These are phyloP conservation scores for Sesamia inferens DNA, from an alignment of 2,888 invertebrate genomes.

Conservation along the genomic window DNA sequence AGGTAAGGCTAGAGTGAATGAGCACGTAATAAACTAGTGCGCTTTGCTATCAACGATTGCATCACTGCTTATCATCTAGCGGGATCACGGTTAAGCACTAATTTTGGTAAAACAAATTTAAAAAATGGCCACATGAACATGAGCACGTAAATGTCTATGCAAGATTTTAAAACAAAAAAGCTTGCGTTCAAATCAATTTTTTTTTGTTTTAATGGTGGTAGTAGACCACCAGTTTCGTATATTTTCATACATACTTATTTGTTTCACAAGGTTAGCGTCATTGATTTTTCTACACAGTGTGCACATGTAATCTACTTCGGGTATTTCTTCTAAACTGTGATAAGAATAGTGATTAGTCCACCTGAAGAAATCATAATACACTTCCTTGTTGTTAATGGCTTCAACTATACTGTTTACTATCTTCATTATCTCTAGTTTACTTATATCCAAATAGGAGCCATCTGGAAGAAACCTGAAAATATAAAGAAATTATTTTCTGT, in stretches of 20 bases:
- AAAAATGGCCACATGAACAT: no score
- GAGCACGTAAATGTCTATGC: no score
- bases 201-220: no score
- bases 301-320: slow-evolving; percentile 60
- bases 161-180: no score
- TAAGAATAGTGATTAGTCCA: slow-evolving; percentile 72
- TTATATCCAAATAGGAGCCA: slow-evolving; percentile 62
- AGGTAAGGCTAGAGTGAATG: no score
- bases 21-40: no score
- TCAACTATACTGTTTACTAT: slow-evolving; percentile 59
- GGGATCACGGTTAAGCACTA: no score
- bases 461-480: slow-evolving; percentile 67
- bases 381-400: slow-evolving; percentile 54
- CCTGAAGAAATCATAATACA: slow-evolving; percentile 66
- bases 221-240: slow-evolving; percentile 22
- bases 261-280: not conserved
- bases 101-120: no score
- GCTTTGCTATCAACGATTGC: no score
- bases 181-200: no score
- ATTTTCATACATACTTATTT: slow-evolving; percentile 15
- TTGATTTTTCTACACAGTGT: slow-evolving; percentile 50
- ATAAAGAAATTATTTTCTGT: not conserved
- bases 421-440: slow-evolving; percentile 13
- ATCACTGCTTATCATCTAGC: no score
- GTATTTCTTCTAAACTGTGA: slow-evolving; percentile 44